A percentile compares a stretch with the other conserved stretches of the same genome.
Conservation (phyloP, 1,140 invertebrate genomes). For the Geopemphigus sp. region DNA sequence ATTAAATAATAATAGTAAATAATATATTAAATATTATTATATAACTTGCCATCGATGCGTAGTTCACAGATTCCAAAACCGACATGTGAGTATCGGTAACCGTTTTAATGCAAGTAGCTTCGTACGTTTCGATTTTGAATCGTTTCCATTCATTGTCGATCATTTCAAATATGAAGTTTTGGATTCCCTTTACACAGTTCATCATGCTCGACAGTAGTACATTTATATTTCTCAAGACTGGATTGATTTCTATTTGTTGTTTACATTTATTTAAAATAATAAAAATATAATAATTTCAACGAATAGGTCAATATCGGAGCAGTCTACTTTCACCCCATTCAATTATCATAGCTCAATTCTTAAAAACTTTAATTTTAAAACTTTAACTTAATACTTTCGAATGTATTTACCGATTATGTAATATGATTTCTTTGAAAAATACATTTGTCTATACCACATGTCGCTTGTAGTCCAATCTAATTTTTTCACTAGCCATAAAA, state of each 20-base stretch:
- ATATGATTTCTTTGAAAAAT: neutral
- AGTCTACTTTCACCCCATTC: no score
- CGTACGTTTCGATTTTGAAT: neutral
- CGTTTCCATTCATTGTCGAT: slow-evolving; percentile 29
- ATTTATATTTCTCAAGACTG: slow-evolving; percentile 12
- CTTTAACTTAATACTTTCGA: no score
- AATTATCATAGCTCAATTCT: no score
- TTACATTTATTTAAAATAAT: neutral
- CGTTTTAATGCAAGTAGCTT: neutral
- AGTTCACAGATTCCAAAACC: neutral
- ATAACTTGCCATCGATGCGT: neutral
- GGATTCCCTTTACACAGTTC: neutral
- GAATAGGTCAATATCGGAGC: no score
- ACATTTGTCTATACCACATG: neutral
- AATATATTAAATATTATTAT: neutral
- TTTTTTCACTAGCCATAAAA: slow-evolving; percentile 11
- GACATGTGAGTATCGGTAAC: neutral
- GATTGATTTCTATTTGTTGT: neutral
- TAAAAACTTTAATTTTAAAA: no score
- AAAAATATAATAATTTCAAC: no score
- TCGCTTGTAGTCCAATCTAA: neutral
- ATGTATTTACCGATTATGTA: neutral
- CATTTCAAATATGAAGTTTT: slow-evolving; percentile 17
- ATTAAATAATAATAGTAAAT: neutral
- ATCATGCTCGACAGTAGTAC: slow-evolving; percentile 1